phyloP scores from a whole-genome alignment of 1,140 invertebrate genomes.

The Hermatobates lingyangjiaoensis region DNA sequence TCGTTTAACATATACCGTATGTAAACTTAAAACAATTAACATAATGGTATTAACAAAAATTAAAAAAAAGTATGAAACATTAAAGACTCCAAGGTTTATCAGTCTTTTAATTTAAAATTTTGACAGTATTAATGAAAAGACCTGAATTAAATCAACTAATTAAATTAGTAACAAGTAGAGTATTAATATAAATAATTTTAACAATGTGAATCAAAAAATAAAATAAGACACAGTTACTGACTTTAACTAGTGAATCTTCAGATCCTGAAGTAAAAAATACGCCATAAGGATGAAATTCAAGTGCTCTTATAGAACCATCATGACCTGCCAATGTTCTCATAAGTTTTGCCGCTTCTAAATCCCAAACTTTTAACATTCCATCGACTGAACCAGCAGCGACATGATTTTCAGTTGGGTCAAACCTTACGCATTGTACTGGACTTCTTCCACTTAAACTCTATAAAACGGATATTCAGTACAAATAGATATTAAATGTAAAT shows the following conservation, averaged over 20 bases:
- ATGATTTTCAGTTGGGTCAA: conserved; percentile 83
- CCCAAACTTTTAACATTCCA: conserved; percentile 90
- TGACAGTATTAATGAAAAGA: too few relatives aligned
- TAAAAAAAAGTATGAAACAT: too few relatives aligned
- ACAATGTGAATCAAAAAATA: conserved; percentile 20
- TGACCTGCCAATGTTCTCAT: conserved; percentile 83
- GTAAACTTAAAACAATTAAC: too few relatives aligned
- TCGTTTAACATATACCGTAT: too few relatives aligned
- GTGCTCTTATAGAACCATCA: conserved; percentile 68
- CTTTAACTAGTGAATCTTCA: conserved; percentile 72
- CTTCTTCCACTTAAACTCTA: conserved; percentile 83
- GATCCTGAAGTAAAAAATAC: conserved; percentile 86
- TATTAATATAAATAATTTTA: too few relatives aligned
- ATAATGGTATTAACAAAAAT: too few relatives aligned
- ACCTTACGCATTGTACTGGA: conserved; percentile 82
- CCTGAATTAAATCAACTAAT: too few relatives aligned
- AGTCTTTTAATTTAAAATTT: too few relatives aligned
- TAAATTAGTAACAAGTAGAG: too few relatives aligned
- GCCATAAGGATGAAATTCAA: conserved; percentile 94
- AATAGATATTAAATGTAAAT: background rate
- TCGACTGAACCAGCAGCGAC: conserved; percentile 86
- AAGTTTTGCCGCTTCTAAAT: conserved; percentile 82
- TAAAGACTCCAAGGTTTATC: too few relatives aligned
- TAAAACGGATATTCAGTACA: conserved; percentile 20
- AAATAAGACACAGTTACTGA: conserved; percentile 18